Conservation (phyloP, 2,888 invertebrate species). For the Euzophera pinguis region DNA sequence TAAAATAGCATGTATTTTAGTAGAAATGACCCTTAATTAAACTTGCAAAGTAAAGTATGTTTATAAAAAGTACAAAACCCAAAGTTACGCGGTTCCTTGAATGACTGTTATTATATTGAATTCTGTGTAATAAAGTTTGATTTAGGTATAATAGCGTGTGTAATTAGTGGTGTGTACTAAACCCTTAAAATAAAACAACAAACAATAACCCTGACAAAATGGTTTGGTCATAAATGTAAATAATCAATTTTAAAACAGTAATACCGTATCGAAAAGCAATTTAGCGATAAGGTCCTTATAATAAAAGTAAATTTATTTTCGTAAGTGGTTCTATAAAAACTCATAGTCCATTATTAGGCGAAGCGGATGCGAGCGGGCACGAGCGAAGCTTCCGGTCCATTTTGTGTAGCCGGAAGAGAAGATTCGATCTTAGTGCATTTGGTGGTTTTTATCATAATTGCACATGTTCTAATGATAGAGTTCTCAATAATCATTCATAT, state of each 20-base stretch:
- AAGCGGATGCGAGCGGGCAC: conserved; percentile 10
- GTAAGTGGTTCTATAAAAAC: conserved; percentile 7
- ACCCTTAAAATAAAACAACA: too few species aligned
- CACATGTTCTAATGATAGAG: neutral
- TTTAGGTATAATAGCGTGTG: too few species aligned
- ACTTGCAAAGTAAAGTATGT: too few species aligned
- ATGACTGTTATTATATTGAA: too few species aligned
- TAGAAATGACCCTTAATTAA: too few species aligned
- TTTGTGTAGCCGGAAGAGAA: conserved; percentile 5
- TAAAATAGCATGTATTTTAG: neutral
- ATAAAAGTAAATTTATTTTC: neutral
- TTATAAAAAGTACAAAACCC: too few species aligned
- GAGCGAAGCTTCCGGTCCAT: conserved; percentile 8
- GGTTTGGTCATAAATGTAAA: too few species aligned
- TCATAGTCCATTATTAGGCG: conserved; percentile 10
- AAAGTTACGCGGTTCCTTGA: too few species aligned
- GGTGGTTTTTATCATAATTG: neutral
- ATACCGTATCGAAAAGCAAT: neutral
- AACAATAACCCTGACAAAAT: too few species aligned
- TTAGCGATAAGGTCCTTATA: neutral
- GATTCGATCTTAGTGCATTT: conserved; percentile 12
- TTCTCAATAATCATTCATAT: too few species aligned
- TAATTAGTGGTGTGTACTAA: too few species aligned
- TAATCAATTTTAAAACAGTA: neutral
- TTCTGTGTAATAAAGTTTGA: too few species aligned